These are phyloP conservation scores for Heliopora coerulea DNA, from an alignment of 92 coral and sea anemone genomes.

Conservation along the genomic window DNA sequence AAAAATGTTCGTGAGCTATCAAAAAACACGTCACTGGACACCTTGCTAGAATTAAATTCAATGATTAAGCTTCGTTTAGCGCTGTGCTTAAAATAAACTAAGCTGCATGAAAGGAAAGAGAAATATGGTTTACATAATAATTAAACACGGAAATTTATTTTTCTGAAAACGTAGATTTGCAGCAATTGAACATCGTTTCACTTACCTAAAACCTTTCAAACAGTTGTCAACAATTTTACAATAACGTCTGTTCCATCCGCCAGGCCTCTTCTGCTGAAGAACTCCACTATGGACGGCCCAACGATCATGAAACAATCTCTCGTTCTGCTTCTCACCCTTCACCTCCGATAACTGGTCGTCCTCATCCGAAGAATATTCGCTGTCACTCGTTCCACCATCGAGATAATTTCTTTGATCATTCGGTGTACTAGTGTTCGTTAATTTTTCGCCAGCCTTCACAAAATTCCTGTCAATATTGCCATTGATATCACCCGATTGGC, in stretches of 20 bases:
- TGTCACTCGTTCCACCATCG: constrained; percentile 28
- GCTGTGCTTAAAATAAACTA: too few species aligned
- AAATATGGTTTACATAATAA: too few species aligned
- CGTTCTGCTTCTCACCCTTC: constrained; percentile 22
- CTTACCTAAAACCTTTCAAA: constrained; percentile 80
- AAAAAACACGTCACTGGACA: too few species aligned
- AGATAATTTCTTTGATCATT: constrained; percentile 24
- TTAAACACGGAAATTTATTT: too few species aligned
- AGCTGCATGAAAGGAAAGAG: too few species aligned
- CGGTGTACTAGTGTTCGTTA: not conserved
- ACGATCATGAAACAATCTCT: constrained; percentile 76
- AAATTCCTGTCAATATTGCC: not conserved
- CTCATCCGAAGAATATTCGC: constrained; percentile 34
- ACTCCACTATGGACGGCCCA: constrained; percentile 86
- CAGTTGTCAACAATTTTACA: constrained; percentile 77
- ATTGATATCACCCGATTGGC: not conserved
- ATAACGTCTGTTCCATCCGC: constrained; percentile 87
- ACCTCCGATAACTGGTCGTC: constrained; percentile 5
- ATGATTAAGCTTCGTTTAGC: too few species aligned
- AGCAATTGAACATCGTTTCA: too few species aligned
- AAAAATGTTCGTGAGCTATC: too few species aligned
- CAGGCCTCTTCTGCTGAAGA: constrained; percentile 81
- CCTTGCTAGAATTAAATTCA: too few species aligned
- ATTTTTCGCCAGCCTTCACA: not conserved
- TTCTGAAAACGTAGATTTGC: too few species aligned